Percentiles rank a stretch among this genome's conserved stretches.
Evolutionary conservation across 2,113 vertebrate species (phyloP).

Genomic region (Aramus guarauna): DNA sequence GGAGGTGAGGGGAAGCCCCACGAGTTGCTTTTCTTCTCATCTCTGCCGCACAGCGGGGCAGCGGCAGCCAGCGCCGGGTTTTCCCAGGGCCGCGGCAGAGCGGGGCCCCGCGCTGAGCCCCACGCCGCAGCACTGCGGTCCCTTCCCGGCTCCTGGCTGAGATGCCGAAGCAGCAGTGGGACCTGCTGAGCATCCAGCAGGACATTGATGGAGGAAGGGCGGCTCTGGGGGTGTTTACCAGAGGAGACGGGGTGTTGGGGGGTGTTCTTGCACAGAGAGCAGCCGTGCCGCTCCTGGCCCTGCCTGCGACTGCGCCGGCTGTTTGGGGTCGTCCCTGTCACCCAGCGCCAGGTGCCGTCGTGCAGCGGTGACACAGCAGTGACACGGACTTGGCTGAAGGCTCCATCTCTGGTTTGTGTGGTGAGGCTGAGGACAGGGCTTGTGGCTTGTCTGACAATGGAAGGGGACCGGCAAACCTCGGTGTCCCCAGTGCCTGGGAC

Average conservation of each 20-base stretch:
- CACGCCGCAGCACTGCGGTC: rapidly evolving
- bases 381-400: neutral
- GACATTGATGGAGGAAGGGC: rapidly evolving
- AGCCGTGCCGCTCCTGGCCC: neutral
- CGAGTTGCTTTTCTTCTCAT: neutral
- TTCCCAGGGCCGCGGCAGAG: neutral
- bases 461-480: neutral
- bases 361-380: neutral
- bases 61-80: neutral
- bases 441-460: neutral
- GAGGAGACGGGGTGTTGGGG: neutral
- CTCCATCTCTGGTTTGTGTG: neutral
- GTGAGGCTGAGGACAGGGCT: neutral
- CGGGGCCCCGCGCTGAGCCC: rapidly evolving
- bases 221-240: neutral
- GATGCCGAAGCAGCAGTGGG: rapidly evolving
- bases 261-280: neutral
- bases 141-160: neutral
- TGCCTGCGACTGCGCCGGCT: rapidly evolving
- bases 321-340: no score
- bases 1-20: neutral
- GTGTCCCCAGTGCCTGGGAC: neutral
- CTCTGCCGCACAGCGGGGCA: neutral
- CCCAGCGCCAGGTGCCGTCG: neutral
- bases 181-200: rapidly evolving